Percentiles rank a stretch among this genome's conserved stretches.
Conservation (phyloP, 2,888 invertebrate species). For the Boloria selene region DNA sequence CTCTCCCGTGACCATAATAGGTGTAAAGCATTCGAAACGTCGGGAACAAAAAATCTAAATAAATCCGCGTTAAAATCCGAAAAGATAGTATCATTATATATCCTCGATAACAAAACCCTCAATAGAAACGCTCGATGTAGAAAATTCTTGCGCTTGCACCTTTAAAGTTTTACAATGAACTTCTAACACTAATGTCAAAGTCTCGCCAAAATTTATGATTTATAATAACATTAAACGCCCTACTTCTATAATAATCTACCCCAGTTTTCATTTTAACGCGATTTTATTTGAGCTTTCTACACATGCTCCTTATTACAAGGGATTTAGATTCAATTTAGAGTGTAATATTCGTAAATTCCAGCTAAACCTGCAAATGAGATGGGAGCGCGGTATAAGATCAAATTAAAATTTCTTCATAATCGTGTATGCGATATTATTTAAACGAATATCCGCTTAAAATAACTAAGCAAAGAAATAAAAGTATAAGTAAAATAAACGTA, state of each 20-base stretch:
- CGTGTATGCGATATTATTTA: slow-evolving; percentile 28
- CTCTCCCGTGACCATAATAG: no score
- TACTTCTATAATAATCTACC: slow-evolving; percentile 34
- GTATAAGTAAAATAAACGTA: slow-evolving; percentile 4
- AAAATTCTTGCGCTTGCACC: slow-evolving; percentile 6
- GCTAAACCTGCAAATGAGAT: slow-evolving; percentile 32
- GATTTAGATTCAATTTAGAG: slow-evolving; percentile 3
- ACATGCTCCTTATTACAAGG: neutral
- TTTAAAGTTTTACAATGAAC: slow-evolving; percentile 11
- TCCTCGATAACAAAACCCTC: slow-evolving; percentile 7
- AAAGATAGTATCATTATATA: no score
- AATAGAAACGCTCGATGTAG: neutral
- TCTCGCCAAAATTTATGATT: slow-evolving; percentile 14
- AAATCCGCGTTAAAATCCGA: no score
- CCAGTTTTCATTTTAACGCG: slow-evolving; percentile 32
- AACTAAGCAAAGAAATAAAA: neutral
- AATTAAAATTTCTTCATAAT: slow-evolving; percentile 38
- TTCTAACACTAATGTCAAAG: slow-evolving; percentile 20
- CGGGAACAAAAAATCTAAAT: no score
- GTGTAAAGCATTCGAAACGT: no score
- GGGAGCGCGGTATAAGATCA: slow-evolving; percentile 32
- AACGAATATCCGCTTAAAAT: slow-evolving; percentile 17
- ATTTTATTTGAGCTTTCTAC: slow-evolving; percentile 5
- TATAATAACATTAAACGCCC: slow-evolving; percentile 32
- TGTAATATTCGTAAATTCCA: neutral